Conservation (phyloP, 2,113 vertebrate genomes). For the Puffinus mauretanicus region DNA sequence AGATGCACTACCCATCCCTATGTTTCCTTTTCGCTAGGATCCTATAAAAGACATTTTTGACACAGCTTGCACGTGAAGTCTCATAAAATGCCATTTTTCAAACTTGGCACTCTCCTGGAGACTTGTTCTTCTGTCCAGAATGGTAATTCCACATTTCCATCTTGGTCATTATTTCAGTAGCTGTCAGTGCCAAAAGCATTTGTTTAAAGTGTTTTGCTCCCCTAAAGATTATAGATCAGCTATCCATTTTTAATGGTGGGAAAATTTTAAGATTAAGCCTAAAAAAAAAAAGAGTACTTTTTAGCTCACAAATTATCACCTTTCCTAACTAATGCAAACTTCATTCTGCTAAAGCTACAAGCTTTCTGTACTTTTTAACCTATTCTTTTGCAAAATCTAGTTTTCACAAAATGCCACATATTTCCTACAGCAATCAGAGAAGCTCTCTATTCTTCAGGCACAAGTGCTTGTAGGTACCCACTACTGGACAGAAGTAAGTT, state of each 20-base stretch:
- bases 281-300: background rate
- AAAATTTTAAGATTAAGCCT: background rate
- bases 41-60: background rate
- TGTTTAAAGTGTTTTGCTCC: background rate
- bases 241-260: background rate
- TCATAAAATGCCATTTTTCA: background rate
- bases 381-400: background rate
- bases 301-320: background rate
- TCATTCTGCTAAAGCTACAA: background rate
- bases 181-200: background rate
- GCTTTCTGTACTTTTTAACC: background rate
- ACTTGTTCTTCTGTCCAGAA: background rate
- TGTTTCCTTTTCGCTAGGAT: background rate
- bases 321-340: background rate
- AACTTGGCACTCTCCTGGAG: background rate
- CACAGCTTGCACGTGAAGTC: background rate
- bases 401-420: background rate
- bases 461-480: background rate
- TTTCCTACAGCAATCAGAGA: background rate
- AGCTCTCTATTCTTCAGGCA: background rate
- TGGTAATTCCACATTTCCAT: background rate
- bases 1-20: background rate
- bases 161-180: background rate
- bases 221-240: background rate
- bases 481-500: background rate